Evolutionary conservation across 1,140 invertebrate genomes (phyloP).

Genomic region (Rhizoglyphus robini): DNA sequence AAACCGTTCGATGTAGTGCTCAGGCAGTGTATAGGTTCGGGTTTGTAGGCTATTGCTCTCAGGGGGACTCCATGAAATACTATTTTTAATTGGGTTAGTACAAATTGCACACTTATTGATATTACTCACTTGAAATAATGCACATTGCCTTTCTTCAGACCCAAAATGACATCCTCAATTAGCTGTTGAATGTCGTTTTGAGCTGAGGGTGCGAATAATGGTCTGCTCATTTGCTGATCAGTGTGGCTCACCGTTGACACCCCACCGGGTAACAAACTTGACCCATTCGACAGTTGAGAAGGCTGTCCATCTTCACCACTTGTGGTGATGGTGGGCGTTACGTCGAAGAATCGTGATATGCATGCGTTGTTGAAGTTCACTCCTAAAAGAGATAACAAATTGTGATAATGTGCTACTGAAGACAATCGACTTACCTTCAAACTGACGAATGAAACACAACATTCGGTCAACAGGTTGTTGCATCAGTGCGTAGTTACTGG

Average conservation of each 20-base stretch:
- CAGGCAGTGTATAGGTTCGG: slow-evolving; percentile 18
- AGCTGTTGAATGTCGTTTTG: slow-evolving; percentile 19
- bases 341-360: slow-evolving; percentile 16
- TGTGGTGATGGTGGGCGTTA: slow-evolving; percentile 9
- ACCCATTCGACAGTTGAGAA: neutral
- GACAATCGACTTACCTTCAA: slow-evolving; percentile 14
- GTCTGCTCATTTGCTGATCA: neutral
- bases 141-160: slow-evolving; percentile 24
- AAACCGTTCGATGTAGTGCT: slow-evolving; percentile 24
- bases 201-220: slow-evolving; percentile 9
- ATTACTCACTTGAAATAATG: slow-evolving; percentile 26
- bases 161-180: slow-evolving; percentile 26
- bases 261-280: neutral
- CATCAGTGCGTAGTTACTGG: slow-evolving; percentile 8
- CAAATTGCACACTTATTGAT: neutral
- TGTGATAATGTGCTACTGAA: neutral
- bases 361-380: slow-evolving; percentile 17
- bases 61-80: slow-evolving; percentile 9
- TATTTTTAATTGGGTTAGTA: neutral
- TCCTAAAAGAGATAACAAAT: neutral
- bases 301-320: neutral
- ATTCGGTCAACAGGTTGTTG: slow-evolving; percentile 18
- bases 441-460: slow-evolving; percentile 17
- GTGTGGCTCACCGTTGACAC: neutral
- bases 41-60: neutral